Percentiles rank a stretch among this genome's conserved stretches.
phyloP scores from a whole-genome alignment of 2,797 vertebrate species.

The Enteromius afrohamiltoni region DNA sequence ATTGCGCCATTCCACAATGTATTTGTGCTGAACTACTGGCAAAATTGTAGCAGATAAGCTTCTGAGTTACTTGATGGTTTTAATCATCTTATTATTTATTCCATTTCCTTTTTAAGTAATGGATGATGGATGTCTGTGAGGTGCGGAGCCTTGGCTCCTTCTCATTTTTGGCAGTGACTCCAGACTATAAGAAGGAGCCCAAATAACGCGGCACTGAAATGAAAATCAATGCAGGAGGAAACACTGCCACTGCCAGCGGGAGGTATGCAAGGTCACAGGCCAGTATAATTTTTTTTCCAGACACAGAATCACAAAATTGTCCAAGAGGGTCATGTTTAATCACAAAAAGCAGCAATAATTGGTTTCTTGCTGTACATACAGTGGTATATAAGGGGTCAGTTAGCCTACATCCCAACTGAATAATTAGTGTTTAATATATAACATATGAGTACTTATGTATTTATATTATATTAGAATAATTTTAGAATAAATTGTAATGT shows the following conservation, averaged over 20 bases:
- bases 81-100: not conserved
- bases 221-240: constrained; percentile 78
- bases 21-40: not conserved
- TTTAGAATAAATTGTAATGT: not conserved
- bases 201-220: constrained; percentile 74
- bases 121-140: constrained; percentile 10
- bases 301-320: constrained; percentile 25
- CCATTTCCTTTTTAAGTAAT: not conserved
- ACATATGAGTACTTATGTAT: not conserved
- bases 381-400: not conserved
- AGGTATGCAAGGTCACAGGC: constrained; percentile 72
- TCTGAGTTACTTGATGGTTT: not conserved
- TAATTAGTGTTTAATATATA: not conserved
- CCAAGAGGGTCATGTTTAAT: not conserved
- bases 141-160: constrained; percentile 25
- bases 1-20: not conserved
- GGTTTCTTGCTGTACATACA: not conserved
- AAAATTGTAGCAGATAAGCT: not conserved
- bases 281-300: constrained; percentile 59
- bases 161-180: constrained; percentile 69
- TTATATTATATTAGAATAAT: not conserved
- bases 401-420: not conserved
- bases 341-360: constrained; percentile 1
- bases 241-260: constrained; percentile 71
- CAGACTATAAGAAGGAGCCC: constrained; percentile 69